Evolutionary conservation across 2,113 vertebrate species (phyloP), one percentile per base, ranked within the genome.

Genomic region (Rousettus leschenaultii): DNA sequence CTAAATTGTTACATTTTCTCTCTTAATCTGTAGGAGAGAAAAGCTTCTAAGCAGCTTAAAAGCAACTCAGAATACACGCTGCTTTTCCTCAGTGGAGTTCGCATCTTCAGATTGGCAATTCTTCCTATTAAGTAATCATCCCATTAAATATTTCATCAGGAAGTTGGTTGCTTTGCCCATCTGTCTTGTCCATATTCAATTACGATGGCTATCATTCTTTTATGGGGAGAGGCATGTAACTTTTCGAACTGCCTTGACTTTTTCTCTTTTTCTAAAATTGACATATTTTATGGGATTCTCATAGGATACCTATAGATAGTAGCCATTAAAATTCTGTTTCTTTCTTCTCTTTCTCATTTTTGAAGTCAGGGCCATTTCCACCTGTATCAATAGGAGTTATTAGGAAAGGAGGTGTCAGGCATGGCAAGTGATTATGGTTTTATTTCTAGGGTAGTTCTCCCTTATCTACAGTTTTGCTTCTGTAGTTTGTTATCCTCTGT

Each of bases 81-180:
- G 21, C 61, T 38, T 7, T 51, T 73, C 30, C 24, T 91, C 57
- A 77, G 2, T 4, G 26, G 61, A 13, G 26, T 86, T 55, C 80
- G 15, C 15, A 59, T 95, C 43, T 57, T 94, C 78, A 77, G 55
- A 74, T 79, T 84, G 94, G 66, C 70, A 95, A 78, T 94, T 15
- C 43, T 75, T 95, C 26, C 22, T 93, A 71, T 35, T 97, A 96
- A 93, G 28, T 89, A 95, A 97, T 95, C 45, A 78, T 86, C 40
- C 43, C n/a, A 84, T 45, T 55, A 97, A 98, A 97, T 96, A 80
- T 80, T 97, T 97, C 93, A 95, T 97, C 51, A 94, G 63, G 73
- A 94, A 63, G 19, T 75, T 48, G 15, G 59, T 87, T 96, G 33
- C 51, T 97, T 92, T 91, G 73, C 48, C 61, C 57, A 74, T 89